Percentiles rank a stretch among this genome's conserved stretches.
Conservation (phyloP, 1,140 invertebrate genomes). For the Rhyacophila brunnea region DNA sequence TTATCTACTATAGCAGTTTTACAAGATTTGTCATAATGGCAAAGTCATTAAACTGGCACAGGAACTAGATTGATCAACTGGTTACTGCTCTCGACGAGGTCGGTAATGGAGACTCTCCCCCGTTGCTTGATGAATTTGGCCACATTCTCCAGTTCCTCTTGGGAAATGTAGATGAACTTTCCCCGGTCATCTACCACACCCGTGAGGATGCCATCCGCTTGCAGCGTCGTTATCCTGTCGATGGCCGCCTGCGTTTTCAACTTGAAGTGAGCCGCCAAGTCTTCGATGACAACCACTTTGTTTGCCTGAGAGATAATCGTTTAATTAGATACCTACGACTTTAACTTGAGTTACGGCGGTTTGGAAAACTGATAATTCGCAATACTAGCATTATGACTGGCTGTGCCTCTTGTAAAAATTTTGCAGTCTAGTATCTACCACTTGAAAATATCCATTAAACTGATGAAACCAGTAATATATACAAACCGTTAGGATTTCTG, state of each 20-base stretch:
- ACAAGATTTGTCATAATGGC: too few species aligned
- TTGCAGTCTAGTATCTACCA: too few species aligned
- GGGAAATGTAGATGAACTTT: constrained; percentile 98
- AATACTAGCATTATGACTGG: too few species aligned
- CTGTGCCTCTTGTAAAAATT: too few species aligned
- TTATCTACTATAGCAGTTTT: too few species aligned
- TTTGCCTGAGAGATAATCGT: constrained; percentile 53
- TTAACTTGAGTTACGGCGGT: too few species aligned
- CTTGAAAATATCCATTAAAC: too few species aligned
- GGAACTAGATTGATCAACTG: constrained; percentile 84
- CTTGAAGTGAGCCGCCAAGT: constrained; percentile 87
- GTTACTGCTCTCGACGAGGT: constrained; percentile 93
- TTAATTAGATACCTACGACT: too few species aligned
- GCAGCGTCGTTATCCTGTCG: constrained; percentile 83
- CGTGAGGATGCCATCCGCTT: constrained; percentile 75
- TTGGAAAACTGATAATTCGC: too few species aligned
- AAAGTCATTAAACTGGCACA: constrained; percentile 34
- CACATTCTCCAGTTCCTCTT: constrained; percentile 86
- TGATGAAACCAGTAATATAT: too few species aligned
- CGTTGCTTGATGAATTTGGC: constrained; percentile 95
- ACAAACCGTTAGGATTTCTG: too few species aligned
- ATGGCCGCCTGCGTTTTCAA: constrained; percentile 89
- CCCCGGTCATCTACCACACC: constrained; percentile 99
- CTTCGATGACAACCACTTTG: constrained; percentile 95
- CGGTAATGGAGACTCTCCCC: constrained; percentile 89